Conservation (phyloP, 1,140 invertebrate species). For the Pararge aegeria region DNA sequence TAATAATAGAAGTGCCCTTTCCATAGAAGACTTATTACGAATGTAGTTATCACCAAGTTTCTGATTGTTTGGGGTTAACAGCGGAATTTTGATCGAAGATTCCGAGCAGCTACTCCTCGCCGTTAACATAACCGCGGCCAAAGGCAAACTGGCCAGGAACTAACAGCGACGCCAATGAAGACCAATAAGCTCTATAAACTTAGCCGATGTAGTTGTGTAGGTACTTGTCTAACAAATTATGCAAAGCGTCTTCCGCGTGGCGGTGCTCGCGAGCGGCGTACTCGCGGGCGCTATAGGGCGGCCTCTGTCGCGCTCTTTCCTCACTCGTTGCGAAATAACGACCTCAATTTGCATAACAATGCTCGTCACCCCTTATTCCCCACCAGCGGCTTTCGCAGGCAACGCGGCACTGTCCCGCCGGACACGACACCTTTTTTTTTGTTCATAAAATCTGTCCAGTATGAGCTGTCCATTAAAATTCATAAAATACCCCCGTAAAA, state of each 20-base stretch:
- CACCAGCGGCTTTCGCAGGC: conserved; percentile 73
- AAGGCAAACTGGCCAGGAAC: background rate
- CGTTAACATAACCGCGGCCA: no score
- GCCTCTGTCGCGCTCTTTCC: conserved; percentile 74
- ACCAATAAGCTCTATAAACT: conserved; percentile 17
- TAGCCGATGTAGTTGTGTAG: conserved; percentile 31
- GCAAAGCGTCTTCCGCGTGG: conserved; percentile 70
- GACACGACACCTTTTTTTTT: conserved; percentile 69
- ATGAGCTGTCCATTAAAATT: conserved; percentile 52
- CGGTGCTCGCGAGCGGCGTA: conserved; percentile 55
- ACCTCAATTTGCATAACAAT: conserved; percentile 80
- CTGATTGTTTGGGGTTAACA: no score
- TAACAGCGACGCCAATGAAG: background rate
- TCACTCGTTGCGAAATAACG: conserved; percentile 78
- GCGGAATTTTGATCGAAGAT: no score
- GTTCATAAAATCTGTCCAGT: conserved; percentile 58
- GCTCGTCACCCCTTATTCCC: conserved; percentile 77
- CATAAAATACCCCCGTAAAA: conserved; percentile 35
- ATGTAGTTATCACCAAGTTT: no score
- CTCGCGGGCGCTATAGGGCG: conserved; percentile 59
- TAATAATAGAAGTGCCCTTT: no score
- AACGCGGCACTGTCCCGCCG: conserved; percentile 59
- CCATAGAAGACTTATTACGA: no score
- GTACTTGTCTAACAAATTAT: conserved; percentile 76
- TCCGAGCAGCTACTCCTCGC: no score